These are phyloP conservation scores for Psittacula derbiana DNA, from an alignment of 2,797 vertebrate species.

Conservation along the genomic window DNA sequence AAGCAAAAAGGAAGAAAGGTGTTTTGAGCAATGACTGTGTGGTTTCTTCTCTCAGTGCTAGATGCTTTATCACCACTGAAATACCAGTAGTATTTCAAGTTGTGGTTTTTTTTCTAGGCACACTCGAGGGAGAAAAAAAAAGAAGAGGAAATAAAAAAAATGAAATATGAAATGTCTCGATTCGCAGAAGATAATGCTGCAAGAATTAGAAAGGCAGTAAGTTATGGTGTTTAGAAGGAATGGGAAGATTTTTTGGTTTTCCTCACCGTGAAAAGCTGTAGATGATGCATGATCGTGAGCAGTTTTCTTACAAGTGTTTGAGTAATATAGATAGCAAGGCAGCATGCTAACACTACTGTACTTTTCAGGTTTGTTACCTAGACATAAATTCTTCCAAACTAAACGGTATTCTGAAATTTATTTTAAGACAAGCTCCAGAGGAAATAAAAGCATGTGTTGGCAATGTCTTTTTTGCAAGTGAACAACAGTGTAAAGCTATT, in stretches of 20 bases:
- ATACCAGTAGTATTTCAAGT: background rate
- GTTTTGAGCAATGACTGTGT: background rate
- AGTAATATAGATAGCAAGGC: background rate
- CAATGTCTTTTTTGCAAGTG: background rate
- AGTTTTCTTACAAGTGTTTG: background rate
- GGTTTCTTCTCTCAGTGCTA: background rate
- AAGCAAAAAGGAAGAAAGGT: background rate
- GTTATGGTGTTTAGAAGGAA: background rate
- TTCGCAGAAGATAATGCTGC: conserved; percentile 83
- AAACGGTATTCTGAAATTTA: background rate
- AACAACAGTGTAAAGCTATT: background rate
- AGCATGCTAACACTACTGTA: background rate
- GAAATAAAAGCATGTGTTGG: background rate
- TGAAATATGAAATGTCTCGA: conserved; percentile 84
- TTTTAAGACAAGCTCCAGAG: background rate
- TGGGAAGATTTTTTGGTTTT: background rate
- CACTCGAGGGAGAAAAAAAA: conserved; percentile 89
- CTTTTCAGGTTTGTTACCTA: background rate
- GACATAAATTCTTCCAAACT: background rate
- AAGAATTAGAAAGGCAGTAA: conserved; percentile 87
- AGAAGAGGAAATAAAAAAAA: conserved; percentile 85
- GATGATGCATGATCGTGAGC: background rate
- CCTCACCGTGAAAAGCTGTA: background rate
- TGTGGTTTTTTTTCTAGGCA: conserved; percentile 75
- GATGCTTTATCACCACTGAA: background rate